phyloP scores from a whole-genome alignment of 2,888 invertebrate genomes.

The Folsomia candida region DNA sequence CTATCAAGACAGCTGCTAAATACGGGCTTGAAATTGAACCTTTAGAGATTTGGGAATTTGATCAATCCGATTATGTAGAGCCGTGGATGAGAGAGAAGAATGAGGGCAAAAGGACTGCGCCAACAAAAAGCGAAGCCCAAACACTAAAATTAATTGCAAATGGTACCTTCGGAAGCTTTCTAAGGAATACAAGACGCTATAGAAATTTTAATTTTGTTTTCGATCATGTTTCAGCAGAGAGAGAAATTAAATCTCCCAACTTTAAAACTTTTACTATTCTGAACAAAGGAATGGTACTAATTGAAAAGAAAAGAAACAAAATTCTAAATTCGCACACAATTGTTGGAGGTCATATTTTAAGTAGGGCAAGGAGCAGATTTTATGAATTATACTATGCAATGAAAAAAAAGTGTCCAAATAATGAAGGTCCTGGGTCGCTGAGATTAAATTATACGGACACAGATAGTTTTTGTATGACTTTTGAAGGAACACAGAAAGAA shows the following conservation, averaged over 20 bases:
- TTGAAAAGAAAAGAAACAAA: neutral
- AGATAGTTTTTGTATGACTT: too few species aligned
- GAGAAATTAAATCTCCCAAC: neutral
- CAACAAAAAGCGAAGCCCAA: neutral
- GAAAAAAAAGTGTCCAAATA: neutral
- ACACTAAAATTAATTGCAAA: neutral
- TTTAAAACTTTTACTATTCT: neutral
- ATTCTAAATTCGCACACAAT: neutral
- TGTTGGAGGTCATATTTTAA: neutral
- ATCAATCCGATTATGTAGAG: neutral
- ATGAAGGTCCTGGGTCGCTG: too few species aligned
- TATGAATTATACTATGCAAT: neutral
- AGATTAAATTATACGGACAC: neutral
- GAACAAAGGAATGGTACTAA: neutral
- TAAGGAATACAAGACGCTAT: neutral
- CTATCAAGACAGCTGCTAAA: neutral
- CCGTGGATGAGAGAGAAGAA: neutral
- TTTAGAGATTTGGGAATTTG: neutral
- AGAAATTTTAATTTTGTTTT: neutral
- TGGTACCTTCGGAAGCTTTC: neutral
- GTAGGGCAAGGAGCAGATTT: neutral
- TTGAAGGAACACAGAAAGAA: neutral
- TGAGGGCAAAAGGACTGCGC: neutral
- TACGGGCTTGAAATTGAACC: neutral
- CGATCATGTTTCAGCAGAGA: neutral